Evolutionary conservation across 2,797 vertebrate species (phyloP).

Genomic region (Pipistrellus pygmaeus): DNA sequence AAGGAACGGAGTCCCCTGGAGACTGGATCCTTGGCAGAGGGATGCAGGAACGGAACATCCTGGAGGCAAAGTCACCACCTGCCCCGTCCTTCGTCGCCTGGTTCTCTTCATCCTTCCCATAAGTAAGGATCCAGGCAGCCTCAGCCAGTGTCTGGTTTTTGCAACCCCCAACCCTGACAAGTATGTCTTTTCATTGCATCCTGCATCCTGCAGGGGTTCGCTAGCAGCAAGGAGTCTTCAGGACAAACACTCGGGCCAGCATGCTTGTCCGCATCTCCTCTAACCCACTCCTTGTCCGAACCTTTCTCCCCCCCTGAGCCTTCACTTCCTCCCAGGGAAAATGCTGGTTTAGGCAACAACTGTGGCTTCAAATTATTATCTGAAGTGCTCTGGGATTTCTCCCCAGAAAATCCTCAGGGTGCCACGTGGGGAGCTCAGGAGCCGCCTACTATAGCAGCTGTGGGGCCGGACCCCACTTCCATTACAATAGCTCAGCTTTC

Average conservation of each 20-base stretch:
- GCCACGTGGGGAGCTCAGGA: neutral
- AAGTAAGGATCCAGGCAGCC: neutral
- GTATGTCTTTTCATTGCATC: neutral
- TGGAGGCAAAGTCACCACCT: neutral
- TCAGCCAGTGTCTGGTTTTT: neutral
- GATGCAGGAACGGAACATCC: neutral
- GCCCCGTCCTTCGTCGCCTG: neutral
- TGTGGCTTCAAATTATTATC: neutral
- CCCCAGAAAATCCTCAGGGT: neutral
- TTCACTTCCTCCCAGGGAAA: conserved; percentile 19
- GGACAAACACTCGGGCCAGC: neutral
- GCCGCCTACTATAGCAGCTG: neutral
- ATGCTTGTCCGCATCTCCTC: neutral
- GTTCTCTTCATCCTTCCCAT: neutral
- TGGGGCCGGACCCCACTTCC: neutral
- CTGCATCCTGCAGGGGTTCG: neutral
- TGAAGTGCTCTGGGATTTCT: neutral
- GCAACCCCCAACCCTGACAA: neutral
- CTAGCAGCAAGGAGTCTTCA: neutral
- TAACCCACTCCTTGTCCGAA: neutral
- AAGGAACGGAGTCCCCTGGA: neutral
- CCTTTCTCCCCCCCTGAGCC: neutral
- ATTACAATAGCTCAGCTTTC: conserved; percentile 32
- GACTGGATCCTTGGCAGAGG: neutral
- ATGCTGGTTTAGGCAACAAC: neutral